Conservation (phyloP, 2,797 vertebrate genomes). For the Eutrigla gurnardus region DNA sequence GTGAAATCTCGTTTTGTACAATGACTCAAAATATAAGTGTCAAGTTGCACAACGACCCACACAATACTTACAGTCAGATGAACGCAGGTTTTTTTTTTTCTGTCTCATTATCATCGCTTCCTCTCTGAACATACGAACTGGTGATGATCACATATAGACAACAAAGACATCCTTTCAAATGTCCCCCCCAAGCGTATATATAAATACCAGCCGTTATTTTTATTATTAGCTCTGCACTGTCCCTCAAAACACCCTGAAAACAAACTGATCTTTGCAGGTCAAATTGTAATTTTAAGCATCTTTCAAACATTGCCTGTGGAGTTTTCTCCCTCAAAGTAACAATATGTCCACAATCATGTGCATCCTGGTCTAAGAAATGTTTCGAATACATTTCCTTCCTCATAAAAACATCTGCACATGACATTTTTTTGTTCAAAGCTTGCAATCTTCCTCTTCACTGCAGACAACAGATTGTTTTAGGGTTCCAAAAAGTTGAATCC, state of each 20-base stretch:
- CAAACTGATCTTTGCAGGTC: neutral
- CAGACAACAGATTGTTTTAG: neutral
- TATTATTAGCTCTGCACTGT: neutral
- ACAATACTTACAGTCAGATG: slow-evolving; percentile 20
- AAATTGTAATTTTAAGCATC: neutral
- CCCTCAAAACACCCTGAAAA: neutral
- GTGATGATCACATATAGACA: neutral
- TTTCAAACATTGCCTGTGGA: neutral
- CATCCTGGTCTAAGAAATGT: neutral
- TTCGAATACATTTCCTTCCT: neutral
- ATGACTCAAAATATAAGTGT: slow-evolving; percentile 6
- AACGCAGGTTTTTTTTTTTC: slow-evolving; percentile 19
- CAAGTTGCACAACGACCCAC: slow-evolving; percentile 15
- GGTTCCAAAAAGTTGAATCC: neutral
- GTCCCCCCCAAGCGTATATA: neutral
- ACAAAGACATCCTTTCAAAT: neutral
- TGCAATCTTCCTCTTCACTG: neutral
- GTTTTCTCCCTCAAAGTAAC: neutral
- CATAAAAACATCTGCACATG: neutral
- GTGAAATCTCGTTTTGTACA: slow-evolving; percentile 15
- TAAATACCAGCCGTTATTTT: too few relatives aligned
- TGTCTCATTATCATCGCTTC: neutral
- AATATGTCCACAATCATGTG: neutral
- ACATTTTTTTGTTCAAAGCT: neutral
- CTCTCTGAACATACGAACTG: neutral